Evolutionary conservation across 2,113 vertebrate genomes (phyloP).

Genomic region (Cephalopholis sonnerati): DNA sequence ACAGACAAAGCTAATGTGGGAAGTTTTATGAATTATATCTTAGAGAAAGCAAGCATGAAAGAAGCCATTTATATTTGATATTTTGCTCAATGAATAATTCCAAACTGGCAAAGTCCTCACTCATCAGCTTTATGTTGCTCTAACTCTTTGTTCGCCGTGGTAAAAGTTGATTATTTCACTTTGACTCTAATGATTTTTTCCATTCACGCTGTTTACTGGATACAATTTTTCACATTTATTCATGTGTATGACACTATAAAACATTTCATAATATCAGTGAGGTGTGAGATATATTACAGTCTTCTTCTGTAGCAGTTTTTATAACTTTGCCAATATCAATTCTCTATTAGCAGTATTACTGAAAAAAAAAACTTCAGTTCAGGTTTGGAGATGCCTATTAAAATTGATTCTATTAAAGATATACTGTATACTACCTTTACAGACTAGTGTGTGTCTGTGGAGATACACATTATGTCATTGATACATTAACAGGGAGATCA

Average conservation of each 20-base stretch:
- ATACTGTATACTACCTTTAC: too few species aligned
- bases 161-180: slow-evolving; percentile 13
- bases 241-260: not conserved
- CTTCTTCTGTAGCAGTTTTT: not conserved
- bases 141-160: not conserved
- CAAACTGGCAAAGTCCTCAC: slow-evolving; percentile 8
- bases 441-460: too few species aligned
- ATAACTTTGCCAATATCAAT: not conserved
- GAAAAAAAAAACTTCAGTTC: too few species aligned
- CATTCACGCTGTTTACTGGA: not conserved
- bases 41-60: slow-evolving; percentile 3
- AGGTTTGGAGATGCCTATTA: too few species aligned
- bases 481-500: not conserved
- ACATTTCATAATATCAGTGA: not conserved
- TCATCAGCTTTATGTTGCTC: slow-evolving; percentile 9
- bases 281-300: not conserved
- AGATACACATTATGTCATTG: too few species aligned
- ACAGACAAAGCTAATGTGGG: slow-evolving; percentile 13
- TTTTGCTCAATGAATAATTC: slow-evolving; percentile 9
- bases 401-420: too few species aligned
- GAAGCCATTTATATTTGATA: slow-evolving; percentile 1
- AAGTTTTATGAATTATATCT: slow-evolving; percentile 27
- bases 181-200: not conserved
- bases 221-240: not conserved
- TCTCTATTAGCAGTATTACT: not conserved